phyloP scores from a whole-genome alignment of 2,797 vertebrate genomes.

The Masticophis lateralis region DNA sequence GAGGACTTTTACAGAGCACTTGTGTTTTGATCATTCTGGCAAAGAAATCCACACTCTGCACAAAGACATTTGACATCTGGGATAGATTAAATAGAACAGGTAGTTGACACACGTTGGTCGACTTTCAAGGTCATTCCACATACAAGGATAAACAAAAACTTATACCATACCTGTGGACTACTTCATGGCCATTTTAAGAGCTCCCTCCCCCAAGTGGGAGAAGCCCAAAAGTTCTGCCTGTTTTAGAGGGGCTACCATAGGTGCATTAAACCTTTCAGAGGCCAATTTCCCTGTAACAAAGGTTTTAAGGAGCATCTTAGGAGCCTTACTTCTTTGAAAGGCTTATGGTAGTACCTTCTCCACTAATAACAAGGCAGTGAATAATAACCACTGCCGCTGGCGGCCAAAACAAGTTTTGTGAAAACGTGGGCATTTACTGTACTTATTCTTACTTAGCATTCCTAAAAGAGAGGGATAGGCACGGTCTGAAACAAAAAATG shows the following conservation, averaged over 20 bases:
- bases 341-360: not conserved
- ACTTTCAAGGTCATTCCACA: not conserved
- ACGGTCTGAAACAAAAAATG: not conserved
- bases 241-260: not conserved
- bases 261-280: not conserved
- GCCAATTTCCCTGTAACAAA: not conserved
- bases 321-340: not conserved
- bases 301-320: not conserved
- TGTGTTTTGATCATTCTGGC: not conserved
- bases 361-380: not conserved
- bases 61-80: not conserved
- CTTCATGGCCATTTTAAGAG: not conserved
- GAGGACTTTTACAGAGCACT: not conserved
- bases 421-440: not conserved
- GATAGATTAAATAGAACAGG: not conserved
- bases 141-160: not conserved
- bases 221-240: not conserved
- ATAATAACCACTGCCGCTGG: no score
- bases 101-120: not conserved
- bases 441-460: not conserved
- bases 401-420: not conserved
- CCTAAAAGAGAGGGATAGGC: not conserved
- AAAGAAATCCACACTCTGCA: not conserved
- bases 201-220: not conserved
- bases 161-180: not conserved